These are phyloP conservation scores for Istiophorus platypterus DNA, from an alignment of 2,113 vertebrate genomes.

Conservation along the genomic window DNA sequence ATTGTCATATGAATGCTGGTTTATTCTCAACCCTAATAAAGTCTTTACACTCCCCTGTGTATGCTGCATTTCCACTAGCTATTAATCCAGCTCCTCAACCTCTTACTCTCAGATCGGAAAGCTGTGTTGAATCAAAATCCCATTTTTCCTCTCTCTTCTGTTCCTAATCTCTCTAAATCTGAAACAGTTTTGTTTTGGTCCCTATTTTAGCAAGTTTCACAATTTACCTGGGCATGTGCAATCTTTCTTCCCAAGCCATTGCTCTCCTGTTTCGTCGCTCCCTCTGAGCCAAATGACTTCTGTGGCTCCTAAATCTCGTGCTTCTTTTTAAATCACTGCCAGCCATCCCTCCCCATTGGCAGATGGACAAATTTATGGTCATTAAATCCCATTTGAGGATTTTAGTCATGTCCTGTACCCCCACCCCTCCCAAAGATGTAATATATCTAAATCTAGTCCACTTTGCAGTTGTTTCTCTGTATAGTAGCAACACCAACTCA, in stretches of 20 bases:
- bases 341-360: slow-evolving; percentile 61
- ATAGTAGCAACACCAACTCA: neutral
- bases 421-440: slow-evolving; percentile 12
- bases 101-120: slow-evolving; percentile 50
- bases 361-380: slow-evolving; percentile 61
- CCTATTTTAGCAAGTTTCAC: slow-evolving; percentile 41
- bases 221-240: slow-evolving; percentile 59
- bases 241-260: slow-evolving; percentile 50
- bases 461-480: slow-evolving; percentile 11
- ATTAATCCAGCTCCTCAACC: slow-evolving; percentile 47
- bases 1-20: slow-evolving; percentile 20
- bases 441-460: neutral
- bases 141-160: slow-evolving; percentile 28
- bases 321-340: slow-evolving; percentile 57
- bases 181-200: slow-evolving; percentile 49
- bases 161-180: slow-evolving; percentile 58
- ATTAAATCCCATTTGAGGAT: slow-evolving; percentile 68
- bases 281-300: slow-evolving; percentile 64
- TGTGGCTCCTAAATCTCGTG: slow-evolving; percentile 54
- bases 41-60: slow-evolving; percentile 12
- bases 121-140: slow-evolving; percentile 48
- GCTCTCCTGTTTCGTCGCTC: slow-evolving; percentile 37
- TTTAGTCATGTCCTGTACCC: slow-evolving; percentile 48
- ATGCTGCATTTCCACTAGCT: slow-evolving; percentile 27
- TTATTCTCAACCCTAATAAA: slow-evolving; percentile 34